phyloP scores from a whole-genome alignment of 2,888 invertebrate species.

The Copidosoma aretas region DNA sequence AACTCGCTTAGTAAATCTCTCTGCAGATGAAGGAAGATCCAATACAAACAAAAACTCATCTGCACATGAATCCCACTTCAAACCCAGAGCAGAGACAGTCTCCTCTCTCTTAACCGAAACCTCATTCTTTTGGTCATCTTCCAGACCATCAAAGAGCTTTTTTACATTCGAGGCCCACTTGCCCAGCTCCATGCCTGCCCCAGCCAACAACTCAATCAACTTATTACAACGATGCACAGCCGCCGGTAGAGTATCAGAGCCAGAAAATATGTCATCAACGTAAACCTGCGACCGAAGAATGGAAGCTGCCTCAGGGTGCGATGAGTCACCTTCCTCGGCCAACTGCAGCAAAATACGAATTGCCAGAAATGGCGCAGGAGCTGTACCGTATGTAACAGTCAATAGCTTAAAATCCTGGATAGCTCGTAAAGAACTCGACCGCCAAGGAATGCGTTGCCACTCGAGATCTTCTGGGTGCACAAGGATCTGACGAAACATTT shows the following conservation, averaged over 20 bases:
- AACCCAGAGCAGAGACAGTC: neutral
- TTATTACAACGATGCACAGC: conserved; percentile 17
- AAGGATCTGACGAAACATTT: conserved; percentile 34
- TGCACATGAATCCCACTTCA: neutral
- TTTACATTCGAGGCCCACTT: conserved; percentile 6
- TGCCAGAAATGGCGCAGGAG: conserved; percentile 43
- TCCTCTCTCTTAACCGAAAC: neutral
- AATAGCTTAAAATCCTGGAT: too few relatives aligned
- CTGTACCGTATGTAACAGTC: conserved; percentile 44
- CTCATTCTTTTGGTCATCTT: too few relatives aligned
- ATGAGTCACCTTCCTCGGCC: conserved; percentile 35
- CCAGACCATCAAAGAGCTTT: too few relatives aligned
- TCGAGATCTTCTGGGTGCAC: conserved; percentile 41
- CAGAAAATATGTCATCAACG: conserved; percentile 23
- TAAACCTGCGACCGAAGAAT: conserved; percentile 16
- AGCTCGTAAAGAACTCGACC: conserved; percentile 37
- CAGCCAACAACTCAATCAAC: too few relatives aligned
- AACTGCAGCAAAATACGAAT: conserved; percentile 40
- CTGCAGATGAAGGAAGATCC: neutral
- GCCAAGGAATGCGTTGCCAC: conserved; percentile 47
- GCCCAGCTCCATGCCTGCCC: conserved; percentile 18
- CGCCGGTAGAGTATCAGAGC: conserved; percentile 31
- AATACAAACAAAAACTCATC: neutral
- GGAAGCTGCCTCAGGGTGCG: conserved; percentile 38
- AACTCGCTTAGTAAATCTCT: neutral